A percentile compares a stretch with the other conserved stretches of the same genome.
Evolutionary conservation across 1,140 invertebrate species (phyloP).

Genomic region (Cheumatopsyche charites): DNA sequence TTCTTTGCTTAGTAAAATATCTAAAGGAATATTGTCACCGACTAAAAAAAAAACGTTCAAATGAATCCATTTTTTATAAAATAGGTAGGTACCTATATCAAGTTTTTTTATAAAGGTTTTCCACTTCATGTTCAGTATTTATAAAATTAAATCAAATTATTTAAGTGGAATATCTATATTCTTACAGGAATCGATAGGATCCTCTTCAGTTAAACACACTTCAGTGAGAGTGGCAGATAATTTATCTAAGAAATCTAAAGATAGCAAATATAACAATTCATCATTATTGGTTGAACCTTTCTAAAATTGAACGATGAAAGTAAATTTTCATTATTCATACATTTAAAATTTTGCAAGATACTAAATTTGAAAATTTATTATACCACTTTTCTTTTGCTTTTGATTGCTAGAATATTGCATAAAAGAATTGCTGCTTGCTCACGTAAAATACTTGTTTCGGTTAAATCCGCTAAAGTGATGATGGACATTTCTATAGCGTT

Average conservation of each 20-base stretch:
- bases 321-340: too few relatives aligned
- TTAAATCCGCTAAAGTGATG: slow-evolving; percentile 35
- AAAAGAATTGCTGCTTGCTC: slow-evolving; percentile 43
- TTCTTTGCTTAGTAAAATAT: slow-evolving; percentile 35
- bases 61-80: background rate
- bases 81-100: too few relatives aligned
- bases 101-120: too few relatives aligned
- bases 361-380: background rate
- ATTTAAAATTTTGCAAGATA: too few relatives aligned
- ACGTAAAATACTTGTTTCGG: slow-evolving; percentile 39
- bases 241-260: slow-evolving; percentile 33
- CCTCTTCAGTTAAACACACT: slow-evolving; percentile 37
- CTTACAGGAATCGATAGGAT: slow-evolving; percentile 32
- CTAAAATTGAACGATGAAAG: slow-evolving; percentile 15
- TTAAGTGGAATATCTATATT: too few relatives aligned
- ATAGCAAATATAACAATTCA: background rate
- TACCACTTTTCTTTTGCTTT: slow-evolving; percentile 13
- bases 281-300: background rate
- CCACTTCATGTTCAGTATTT: too few relatives aligned
- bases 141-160: too few relatives aligned
- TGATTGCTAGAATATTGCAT: slow-evolving; percentile 39
- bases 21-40: slow-evolving; percentile 42
- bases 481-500: slow-evolving; percentile 32
- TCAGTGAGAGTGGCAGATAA: slow-evolving; percentile 35
- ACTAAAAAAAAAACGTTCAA: slow-evolving; percentile 22